Percentiles rank a stretch among this genome's conserved stretches.
These are phyloP conservation scores for Ophioninae sp. DNA, from an alignment of 2,888 invertebrate species.

Conservation along the genomic window DNA sequence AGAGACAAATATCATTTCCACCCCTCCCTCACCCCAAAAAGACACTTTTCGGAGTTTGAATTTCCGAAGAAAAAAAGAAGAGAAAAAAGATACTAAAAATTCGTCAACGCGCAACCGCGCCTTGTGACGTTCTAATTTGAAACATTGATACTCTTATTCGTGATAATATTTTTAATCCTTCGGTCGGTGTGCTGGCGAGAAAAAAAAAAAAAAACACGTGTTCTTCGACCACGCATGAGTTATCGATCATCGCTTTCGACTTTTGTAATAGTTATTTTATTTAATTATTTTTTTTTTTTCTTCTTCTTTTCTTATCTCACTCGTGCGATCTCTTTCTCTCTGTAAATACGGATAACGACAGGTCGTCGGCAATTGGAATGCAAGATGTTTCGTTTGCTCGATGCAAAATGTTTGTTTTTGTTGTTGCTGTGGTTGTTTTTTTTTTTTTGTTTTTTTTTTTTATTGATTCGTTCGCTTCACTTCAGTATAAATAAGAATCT, in stretches of 20 bases:
- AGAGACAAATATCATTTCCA: conserved; percentile 36
- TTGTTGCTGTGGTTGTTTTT: too few relatives aligned
- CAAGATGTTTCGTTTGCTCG: conserved; percentile 64
- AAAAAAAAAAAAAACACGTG: conserved; percentile 15
- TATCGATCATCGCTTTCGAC: conserved; percentile 54
- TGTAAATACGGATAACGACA: conserved; percentile 78
- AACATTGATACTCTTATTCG: conserved; percentile 54
- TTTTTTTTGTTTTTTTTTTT: conserved; percentile 2
- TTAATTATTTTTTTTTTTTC: too few relatives aligned
- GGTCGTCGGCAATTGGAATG: conserved; percentile 76
- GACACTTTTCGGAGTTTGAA: conserved; percentile 23
- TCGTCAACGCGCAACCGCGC: conserved; percentile 58
- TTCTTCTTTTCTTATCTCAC: conserved; percentile 28
- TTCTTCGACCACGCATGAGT: conserved; percentile 52
- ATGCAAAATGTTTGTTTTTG: too few relatives aligned
- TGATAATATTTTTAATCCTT: conserved; percentile 46
- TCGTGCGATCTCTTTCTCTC: conserved; percentile 36
- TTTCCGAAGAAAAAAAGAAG: conserved; percentile 2
- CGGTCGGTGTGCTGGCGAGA: conserved; percentile 44
- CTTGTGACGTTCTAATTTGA: conserved; percentile 54
- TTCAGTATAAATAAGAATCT: conserved; percentile 66
- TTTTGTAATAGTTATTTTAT: conserved; percentile 52
- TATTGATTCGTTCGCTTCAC: conserved; percentile 3
- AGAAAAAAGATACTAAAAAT: not conserved
- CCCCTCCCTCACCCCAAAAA: not conserved